These are phyloP conservation scores for Drosophila pseudoobscura DNA, from an alignment of 1,140 invertebrate genomes.

Conservation along the genomic window DNA sequence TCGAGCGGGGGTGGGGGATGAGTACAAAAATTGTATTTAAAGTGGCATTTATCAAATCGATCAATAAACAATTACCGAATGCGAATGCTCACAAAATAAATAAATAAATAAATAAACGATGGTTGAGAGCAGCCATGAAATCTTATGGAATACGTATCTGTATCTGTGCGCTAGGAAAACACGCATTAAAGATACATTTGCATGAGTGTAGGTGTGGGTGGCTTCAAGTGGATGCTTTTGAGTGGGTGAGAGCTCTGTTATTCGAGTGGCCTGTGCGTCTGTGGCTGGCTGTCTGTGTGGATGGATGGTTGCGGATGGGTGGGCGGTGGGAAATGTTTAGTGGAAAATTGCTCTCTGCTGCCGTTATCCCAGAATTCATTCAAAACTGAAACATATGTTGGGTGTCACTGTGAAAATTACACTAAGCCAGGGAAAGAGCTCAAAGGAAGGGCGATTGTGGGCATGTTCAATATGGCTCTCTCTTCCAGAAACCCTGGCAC, in stretches of 20 bases:
- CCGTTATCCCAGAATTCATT: conserved; percentile 71
- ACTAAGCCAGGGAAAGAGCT: conserved; percentile 14
- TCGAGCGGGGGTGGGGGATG: conserved; percentile 1
- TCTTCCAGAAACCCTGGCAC: conserved; percentile 9
- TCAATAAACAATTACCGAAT: conserved; percentile 70
- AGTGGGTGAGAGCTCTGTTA: conserved; percentile 23
- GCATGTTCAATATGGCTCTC: conserved; percentile 21
- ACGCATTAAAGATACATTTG: conserved; percentile 69
- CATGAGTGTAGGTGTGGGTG: conserved; percentile 16
- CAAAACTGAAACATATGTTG: conserved; percentile 73
- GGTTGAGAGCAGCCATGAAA: conserved; percentile 17
- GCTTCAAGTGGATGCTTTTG: conserved; percentile 7
- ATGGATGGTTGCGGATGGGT: no score
- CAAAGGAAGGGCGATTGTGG: neutral
- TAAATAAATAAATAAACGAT: conserved; percentile 44
- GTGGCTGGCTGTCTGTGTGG: no score
- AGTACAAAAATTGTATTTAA: conserved; percentile 29
- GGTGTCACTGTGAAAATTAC: conserved; percentile 70
- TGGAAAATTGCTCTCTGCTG: conserved; percentile 58
- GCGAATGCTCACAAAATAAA: conserved; percentile 32
- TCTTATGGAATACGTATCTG: conserved; percentile 48
- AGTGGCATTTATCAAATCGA: conserved; percentile 65
- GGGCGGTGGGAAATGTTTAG: conserved; percentile 51
- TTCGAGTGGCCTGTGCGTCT: no score
- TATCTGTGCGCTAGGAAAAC: conserved; percentile 35